A percentile compares a stretch with the other conserved stretches of the same genome.
Conservation (phyloP, 2,888 invertebrate genomes). For the Drosophila subquinaria region DNA sequence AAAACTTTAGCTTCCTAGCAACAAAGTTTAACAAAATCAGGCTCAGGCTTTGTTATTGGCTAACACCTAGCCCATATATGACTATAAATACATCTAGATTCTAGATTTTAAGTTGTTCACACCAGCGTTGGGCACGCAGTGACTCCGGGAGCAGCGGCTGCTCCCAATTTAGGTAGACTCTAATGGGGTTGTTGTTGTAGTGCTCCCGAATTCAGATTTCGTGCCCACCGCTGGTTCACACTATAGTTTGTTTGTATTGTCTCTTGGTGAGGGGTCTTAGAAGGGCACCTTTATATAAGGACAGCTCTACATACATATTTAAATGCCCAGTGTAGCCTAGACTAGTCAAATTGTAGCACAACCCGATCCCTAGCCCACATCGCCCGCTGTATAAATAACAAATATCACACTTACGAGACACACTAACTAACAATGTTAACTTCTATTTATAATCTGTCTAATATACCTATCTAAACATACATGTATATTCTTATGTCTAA, state of each 20-base stretch:
- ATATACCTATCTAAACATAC: constrained; percentile 48
- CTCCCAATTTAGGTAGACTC: too few relatives aligned
- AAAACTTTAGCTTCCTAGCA: constrained; percentile 54
- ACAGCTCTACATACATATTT: not conserved
- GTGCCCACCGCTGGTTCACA: constrained; percentile 21
- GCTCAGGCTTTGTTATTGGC: constrained; percentile 38
- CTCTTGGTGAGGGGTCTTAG: constrained; percentile 17
- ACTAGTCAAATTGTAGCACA: constrained; percentile 50
- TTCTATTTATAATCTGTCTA: constrained; percentile 34
- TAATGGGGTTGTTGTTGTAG: too few relatives aligned
- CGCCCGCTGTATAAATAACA: not conserved
- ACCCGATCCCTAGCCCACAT: constrained; percentile 16
- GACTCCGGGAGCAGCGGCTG: too few relatives aligned
- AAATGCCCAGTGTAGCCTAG: constrained; percentile 55
- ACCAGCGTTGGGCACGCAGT: too few relatives aligned
- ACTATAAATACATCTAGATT: constrained; percentile 14
- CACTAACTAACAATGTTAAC: constrained; percentile 16
- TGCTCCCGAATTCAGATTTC: too few relatives aligned
- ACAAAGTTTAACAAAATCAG: constrained; percentile 42
- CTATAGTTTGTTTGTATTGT: constrained; percentile 22
- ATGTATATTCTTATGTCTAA: constrained; percentile 35
- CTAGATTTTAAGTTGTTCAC: constrained; percentile 62
- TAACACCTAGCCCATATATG: constrained; percentile 4
- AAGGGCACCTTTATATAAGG: not conserved
- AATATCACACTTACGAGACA: constrained; percentile 27